Conservation (phyloP, 30 jellyfish, hydroid and myxozoan species). For the Pelagia noctiluca region DNA sequence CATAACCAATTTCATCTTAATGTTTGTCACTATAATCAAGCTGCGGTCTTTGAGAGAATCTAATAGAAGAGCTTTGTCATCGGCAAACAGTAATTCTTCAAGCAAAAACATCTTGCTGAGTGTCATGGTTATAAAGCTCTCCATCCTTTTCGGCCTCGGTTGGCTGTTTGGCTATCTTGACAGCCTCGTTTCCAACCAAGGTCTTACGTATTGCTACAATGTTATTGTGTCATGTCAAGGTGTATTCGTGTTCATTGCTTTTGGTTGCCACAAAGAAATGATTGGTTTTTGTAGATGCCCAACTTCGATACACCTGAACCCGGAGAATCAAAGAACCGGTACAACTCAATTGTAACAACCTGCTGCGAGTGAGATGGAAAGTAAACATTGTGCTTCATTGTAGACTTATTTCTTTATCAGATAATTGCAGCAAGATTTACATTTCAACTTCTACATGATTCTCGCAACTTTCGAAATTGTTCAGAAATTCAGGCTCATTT, state of each 20-base stretch:
- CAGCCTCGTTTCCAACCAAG: constrained; percentile 21
- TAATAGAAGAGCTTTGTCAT: constrained; percentile 10
- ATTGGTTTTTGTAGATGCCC: too few species aligned
- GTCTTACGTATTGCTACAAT: constrained; percentile 29
- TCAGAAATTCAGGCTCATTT: too few species aligned
- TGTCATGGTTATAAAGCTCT: constrained; percentile 38
- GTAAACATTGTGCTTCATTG: too few species aligned
- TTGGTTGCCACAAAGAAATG: constrained; percentile 56
- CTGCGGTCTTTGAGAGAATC: constrained; percentile 21
- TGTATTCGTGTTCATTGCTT: constrained; percentile 53
- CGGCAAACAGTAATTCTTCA: constrained; percentile 5
- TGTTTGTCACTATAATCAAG: constrained; percentile 27
- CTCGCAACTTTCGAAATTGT: too few species aligned
- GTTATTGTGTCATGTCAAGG: constrained; percentile 51
- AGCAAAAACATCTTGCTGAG: constrained; percentile 17
- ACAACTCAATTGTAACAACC: not conserved
- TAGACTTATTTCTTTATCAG: too few species aligned
- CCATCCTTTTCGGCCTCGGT: constrained; percentile 55
- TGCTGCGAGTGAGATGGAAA: not conserved
- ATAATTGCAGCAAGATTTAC: too few species aligned
- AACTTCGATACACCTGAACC: not conserved
- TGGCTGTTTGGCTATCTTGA: constrained; percentile 58
- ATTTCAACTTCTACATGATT: too few species aligned
- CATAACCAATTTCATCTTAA: constrained; percentile 9
- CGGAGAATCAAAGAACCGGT: not conserved